Evolutionary conservation across 1,140 invertebrate genomes (phyloP).

Genomic region (Oryzaephilus surinamensis): DNA sequence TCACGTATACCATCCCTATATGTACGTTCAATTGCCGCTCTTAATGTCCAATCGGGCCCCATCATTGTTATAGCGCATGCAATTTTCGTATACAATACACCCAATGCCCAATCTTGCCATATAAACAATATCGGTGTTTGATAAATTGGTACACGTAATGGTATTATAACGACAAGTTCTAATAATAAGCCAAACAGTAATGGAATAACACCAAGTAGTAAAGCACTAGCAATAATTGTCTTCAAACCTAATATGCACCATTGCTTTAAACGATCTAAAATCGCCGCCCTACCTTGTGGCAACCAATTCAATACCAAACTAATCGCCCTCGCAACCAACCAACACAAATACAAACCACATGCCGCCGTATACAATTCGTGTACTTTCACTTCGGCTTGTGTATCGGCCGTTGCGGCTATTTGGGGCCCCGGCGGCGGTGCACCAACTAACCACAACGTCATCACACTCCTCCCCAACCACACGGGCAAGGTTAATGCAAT

Average conservation of each 20-base stretch:
- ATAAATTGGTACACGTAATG: slow-evolving; percentile 81
- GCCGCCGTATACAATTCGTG: slow-evolving; percentile 95
- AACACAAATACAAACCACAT: slow-evolving; percentile 88
- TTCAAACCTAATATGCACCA: slow-evolving; percentile 59
- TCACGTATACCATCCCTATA: slow-evolving; percentile 84
- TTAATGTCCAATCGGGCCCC: slow-evolving; percentile 92
- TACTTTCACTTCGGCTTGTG: slow-evolving; percentile 51
- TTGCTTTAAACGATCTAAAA: slow-evolving; percentile 60
- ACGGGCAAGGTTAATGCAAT: slow-evolving; percentile 81
- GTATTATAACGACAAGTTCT: slow-evolving; percentile 85
- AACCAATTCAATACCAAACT: slow-evolving; percentile 76
- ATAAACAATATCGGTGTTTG: slow-evolving; percentile 92
- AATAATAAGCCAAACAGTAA: slow-evolving; percentile 84
- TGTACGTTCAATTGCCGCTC: slow-evolving; percentile 81
- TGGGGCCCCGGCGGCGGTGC: slow-evolving; percentile 37
- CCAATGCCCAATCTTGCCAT: slow-evolving; percentile 95
- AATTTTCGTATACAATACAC: slow-evolving; percentile 95
- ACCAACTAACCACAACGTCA: slow-evolving; percentile 71
- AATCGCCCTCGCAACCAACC: slow-evolving; percentile 69
- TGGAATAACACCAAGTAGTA: slow-evolving; percentile 85
- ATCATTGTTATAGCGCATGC: slow-evolving; percentile 95
- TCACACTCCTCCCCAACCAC: slow-evolving; percentile 75
- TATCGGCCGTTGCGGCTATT: slow-evolving; percentile 32
- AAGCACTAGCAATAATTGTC: slow-evolving; percentile 60
- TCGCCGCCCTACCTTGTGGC: slow-evolving; percentile 72